A percentile compares a stretch with the other conserved stretches of the same genome.
These are phyloP conservation scores for Parazoanthus atlanticus DNA, from an alignment of 92 coral and sea anemone genomes.

Conservation along the genomic window DNA sequence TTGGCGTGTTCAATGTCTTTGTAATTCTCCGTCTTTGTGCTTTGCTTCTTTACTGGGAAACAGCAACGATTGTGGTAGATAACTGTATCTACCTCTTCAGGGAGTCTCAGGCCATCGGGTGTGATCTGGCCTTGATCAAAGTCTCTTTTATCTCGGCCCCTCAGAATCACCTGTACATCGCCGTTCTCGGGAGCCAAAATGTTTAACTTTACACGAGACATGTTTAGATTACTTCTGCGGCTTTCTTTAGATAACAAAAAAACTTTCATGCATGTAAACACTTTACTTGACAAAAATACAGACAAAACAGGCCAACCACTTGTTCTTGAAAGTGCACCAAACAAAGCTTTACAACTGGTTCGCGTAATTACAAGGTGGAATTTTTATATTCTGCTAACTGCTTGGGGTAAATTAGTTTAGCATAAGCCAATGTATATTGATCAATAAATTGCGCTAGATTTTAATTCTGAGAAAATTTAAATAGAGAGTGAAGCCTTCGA, in stretches of 20 bases:
- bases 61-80: conserved; percentile 38
- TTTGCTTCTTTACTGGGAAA: conserved; percentile 7
- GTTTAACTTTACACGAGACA: conserved; percentile 34
- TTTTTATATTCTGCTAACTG: conserved; percentile 11
- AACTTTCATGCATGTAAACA: neutral
- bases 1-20: conserved; percentile 12
- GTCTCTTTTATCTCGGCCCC: conserved; percentile 12
- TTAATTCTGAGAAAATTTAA: conserved; percentile 12
- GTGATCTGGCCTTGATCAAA: conserved; percentile 21
- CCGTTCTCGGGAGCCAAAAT: conserved; percentile 39
- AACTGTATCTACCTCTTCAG: conserved; percentile 29
- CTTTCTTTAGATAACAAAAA: neutral
- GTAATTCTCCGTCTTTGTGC: neutral
- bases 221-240: neutral
- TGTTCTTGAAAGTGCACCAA: neutral
- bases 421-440: conserved; percentile 1
- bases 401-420: conserved; percentile 20
- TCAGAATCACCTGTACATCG: conserved; percentile 35
- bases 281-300: neutral
- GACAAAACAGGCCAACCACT: neutral
- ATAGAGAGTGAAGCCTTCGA: neutral
- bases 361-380: neutral
- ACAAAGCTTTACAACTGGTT: neutral
- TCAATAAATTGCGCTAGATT: neutral
- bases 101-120: conserved; percentile 28